phyloP scores from a whole-genome alignment of 2,797 vertebrate species.

The Takifugu rubripes region DNA sequence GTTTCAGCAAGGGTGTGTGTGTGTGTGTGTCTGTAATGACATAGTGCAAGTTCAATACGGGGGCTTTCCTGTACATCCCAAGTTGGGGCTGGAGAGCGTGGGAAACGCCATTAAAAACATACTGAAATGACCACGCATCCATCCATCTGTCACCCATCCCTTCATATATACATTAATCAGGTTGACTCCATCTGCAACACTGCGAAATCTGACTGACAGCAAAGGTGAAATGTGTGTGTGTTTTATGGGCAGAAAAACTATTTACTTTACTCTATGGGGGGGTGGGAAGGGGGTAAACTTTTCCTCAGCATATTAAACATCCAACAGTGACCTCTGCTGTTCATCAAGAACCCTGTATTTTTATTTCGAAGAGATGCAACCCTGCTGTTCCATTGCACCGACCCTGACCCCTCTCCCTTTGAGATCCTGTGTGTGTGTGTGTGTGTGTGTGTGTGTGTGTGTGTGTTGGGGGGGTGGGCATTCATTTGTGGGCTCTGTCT shows the following conservation, averaged over 20 bases:
- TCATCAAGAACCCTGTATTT: background rate
- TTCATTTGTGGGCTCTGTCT: background rate
- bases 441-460: too few species aligned
- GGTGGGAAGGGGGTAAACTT: too few species aligned
- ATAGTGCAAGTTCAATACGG: slow-evolving; percentile 51
- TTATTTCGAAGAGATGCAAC: background rate
- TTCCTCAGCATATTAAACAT: slow-evolving; percentile 20
- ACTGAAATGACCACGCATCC: slow-evolving; percentile 6
- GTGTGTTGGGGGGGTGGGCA: too few species aligned
- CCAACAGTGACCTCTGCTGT: slow-evolving; percentile 73
- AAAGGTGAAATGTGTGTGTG: too few species aligned
- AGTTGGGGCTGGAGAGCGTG: slow-evolving; percentile 53
- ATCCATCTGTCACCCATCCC: background rate
- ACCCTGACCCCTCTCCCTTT: background rate
- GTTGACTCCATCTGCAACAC: too few species aligned
- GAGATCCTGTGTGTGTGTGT: background rate
- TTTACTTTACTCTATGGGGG: too few species aligned
- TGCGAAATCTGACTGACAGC: too few species aligned
- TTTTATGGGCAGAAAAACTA: too few species aligned
- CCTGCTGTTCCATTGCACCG: background rate
- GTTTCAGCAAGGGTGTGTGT: slow-evolving; percentile 67
- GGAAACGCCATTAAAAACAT: slow-evolving; percentile 43
- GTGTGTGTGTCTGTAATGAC: slow-evolving; percentile 25
- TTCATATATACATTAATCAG: too few species aligned
- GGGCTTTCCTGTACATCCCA: slow-evolving; percentile 66